A percentile compares a stretch with the other conserved stretches of the same genome.
phyloP scores from a whole-genome alignment of 2,113 vertebrate genomes.

The Petrocephalus microphthalmus region DNA sequence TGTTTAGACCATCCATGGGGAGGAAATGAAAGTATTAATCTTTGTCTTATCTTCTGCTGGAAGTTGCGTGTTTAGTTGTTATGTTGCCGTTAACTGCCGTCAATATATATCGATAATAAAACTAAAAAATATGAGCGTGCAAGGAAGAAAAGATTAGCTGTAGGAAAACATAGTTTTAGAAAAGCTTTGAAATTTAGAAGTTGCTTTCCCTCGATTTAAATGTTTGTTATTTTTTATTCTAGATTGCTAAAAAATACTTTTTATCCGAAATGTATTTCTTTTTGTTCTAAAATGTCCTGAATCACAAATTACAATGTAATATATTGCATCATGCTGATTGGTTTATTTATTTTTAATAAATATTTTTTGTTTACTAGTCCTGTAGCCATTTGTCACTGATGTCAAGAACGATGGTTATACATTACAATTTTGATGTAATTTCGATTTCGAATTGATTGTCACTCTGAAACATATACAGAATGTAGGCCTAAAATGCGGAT shows the following conservation, averaged over 20 bases:
- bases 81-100: neutral
- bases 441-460: neutral
- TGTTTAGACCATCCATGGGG: neutral
- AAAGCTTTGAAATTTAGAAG: neutral
- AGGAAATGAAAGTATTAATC: neutral
- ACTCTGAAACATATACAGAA: neutral
- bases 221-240: constrained; percentile 5
- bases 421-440: neutral
- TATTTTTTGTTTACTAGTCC: neutral
- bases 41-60: neutral
- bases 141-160: neutral
- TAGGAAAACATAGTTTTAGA: constrained; percentile 3
- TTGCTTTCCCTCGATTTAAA: neutral
- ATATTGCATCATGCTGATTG: neutral
- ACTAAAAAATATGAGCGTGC: neutral
- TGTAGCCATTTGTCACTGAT: neutral
- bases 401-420: neutral
- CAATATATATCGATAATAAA: neutral
- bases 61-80: neutral
- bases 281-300: constrained; percentile 1
- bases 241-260: neutral
- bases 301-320: neutral
- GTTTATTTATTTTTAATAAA: constrained; percentile 10
- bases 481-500: neutral
- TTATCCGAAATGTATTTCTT: constrained; percentile 1